Conservation (phyloP, 2,797 vertebrate genomes). For the Syngnathus rostellatus region DNA sequence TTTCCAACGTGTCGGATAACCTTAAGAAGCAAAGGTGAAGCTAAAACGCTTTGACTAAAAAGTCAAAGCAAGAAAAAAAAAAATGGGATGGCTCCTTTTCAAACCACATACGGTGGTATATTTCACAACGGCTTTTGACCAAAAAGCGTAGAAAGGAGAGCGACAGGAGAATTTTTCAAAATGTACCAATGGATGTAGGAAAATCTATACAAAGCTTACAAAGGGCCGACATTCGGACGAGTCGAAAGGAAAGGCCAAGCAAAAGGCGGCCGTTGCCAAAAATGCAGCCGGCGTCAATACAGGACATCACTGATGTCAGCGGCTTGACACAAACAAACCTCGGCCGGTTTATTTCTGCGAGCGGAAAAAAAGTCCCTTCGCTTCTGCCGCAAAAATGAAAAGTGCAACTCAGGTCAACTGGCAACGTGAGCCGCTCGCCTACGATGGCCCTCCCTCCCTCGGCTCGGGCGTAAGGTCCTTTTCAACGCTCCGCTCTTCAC, state of each 20-base stretch:
- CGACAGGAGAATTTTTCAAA: conserved; percentile 28
- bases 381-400: conserved; percentile 51
- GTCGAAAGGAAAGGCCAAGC: conserved; percentile 70
- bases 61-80: conserved; percentile 32
- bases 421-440: conserved; percentile 23
- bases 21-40: neutral
- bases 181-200: conserved; percentile 77
- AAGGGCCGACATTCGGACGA: conserved; percentile 74
- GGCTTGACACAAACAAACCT: conserved; percentile 91
- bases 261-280: conserved; percentile 80
- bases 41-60: conserved; percentile 9
- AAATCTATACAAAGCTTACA: conserved; percentile 89
- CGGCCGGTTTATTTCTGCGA: conserved; percentile 20
- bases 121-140: conserved; percentile 32
- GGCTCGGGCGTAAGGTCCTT: conserved; percentile 18
- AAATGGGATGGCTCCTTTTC: conserved; percentile 47
- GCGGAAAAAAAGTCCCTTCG: conserved; percentile 32
- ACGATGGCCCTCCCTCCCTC: neutral
- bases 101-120: conserved; percentile 23
- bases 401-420: conserved; percentile 59
- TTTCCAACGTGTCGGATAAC: conserved; percentile 6
- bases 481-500: conserved; percentile 22
- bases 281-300: conserved; percentile 84
- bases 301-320: conserved; percentile 99
- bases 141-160: conserved; percentile 40